phyloP scores from a whole-genome alignment of 2,113 vertebrate genomes.

The Saccopteryx bilineata region DNA sequence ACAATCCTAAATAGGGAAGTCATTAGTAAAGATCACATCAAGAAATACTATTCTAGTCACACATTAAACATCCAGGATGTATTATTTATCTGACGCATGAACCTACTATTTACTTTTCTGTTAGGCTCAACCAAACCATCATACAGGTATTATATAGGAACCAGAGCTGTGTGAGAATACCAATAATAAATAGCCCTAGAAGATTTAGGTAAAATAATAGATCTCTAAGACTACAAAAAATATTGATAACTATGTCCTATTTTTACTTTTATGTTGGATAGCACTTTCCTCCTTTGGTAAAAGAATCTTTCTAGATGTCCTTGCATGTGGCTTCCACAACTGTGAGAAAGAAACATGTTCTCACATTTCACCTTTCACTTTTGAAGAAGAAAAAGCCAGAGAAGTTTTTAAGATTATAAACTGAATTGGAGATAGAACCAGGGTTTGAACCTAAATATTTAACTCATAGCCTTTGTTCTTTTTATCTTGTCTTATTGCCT shows the following conservation, averaged over 20 bases:
- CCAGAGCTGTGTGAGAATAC: background rate
- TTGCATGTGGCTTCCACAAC: background rate
- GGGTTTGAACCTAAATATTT: background rate
- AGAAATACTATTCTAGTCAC: background rate
- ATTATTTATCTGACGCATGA: background rate
- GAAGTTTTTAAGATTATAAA: background rate
- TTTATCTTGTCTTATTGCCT: background rate
- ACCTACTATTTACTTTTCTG: background rate
- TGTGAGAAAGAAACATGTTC: background rate
- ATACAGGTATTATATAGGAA: background rate
- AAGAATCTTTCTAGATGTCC: background rate
- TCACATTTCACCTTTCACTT: background rate
- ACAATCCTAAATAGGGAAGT: background rate
- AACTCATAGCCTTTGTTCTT: background rate
- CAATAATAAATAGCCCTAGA: background rate
- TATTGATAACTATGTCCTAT: background rate
- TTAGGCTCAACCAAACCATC: background rate
- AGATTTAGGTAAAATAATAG: background rate
- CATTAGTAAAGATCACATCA: background rate
- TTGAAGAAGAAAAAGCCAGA: background rate
- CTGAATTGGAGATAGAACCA: background rate
- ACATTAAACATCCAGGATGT: background rate
- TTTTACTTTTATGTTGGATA: background rate
- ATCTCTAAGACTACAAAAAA: background rate
- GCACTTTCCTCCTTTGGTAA: conserved; percentile 8